phyloP scores from a whole-genome alignment of 2,797 vertebrate genomes.

The Phalloptychus januarius region DNA sequence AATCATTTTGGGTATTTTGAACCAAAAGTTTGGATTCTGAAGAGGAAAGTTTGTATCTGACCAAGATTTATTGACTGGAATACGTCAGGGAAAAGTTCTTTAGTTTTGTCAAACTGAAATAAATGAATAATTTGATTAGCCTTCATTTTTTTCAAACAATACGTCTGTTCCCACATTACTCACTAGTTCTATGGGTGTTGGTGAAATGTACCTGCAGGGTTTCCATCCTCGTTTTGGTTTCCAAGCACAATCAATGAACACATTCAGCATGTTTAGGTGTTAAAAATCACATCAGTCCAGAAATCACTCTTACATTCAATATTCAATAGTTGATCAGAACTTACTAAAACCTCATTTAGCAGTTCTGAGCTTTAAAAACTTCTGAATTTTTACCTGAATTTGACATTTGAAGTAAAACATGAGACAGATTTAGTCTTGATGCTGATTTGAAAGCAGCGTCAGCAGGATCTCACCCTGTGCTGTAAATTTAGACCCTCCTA shows the following conservation, averaged over 20 bases:
- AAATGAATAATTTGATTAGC: background rate
- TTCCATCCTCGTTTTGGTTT: background rate
- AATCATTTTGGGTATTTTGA: background rate
- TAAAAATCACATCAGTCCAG: background rate
- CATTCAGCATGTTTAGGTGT: background rate
- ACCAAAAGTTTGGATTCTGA: background rate
- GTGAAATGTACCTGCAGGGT: background rate
- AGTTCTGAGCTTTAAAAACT: background rate
- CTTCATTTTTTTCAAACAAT: background rate
- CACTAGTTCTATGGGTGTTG: background rate
- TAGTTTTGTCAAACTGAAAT: background rate
- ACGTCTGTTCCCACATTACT: background rate
- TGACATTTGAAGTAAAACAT: background rate
- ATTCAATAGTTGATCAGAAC: background rate
- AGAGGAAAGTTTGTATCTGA: background rate
- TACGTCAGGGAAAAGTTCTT: background rate
- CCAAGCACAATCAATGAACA: background rate
- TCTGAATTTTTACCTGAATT: background rate
- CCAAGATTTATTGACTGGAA: background rate
- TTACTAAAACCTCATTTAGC: background rate
- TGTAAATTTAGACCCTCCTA: background rate
- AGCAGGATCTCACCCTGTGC: background rate
- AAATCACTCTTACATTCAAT: background rate
- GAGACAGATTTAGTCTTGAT: background rate
- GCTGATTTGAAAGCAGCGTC: background rate